Evolutionary conservation across 2,797 vertebrate species (phyloP), one percentile per base, ranked within the genome.

Genomic region (Coreius guichenoti): DNA sequence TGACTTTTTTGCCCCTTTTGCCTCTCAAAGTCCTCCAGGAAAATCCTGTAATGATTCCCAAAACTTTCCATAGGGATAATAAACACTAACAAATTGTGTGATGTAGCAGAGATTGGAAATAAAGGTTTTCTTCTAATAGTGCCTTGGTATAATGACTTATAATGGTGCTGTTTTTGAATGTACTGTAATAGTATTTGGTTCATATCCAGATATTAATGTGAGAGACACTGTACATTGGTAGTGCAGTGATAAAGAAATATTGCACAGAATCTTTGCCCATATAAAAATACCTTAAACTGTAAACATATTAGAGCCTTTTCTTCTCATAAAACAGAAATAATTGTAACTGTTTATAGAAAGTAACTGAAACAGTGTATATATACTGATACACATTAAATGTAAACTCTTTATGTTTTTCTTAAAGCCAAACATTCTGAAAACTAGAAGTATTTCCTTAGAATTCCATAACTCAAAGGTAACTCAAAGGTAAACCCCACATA

Each of bases 1-100:
- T 1, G 94, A 97, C 70, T 96, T 96, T 90, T 99, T 99, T 65
- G 88, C 92, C 0, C 89, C 93, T 1, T 97, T 96, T 2, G 8
- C 92, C 4, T 23, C 33, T 4, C 68, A 16, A 21, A 39, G 0
- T 33, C 76, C 83, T 73, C 83, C 90, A 77, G 87, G 89, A 75
- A 63, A 78, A 36, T 87, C 84, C 31, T 67, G 69, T n/a, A 81
- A 84, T 68, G 11, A 45, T 4, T 75, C 86, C 5, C 84, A 29
- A 84, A 56, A 47, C 36, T 33, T 16, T 51, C 45, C 33, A 43
- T 8, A 73, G 13, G 26, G 26, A 87, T 77, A 26, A 45, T 3
- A 63, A 73, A 80, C 56, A 45, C 3, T 78, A 69, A 73, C 19
- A 14, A 56, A 12, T 23, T 43, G 23, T 84, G 14, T 47, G 58